A percentile compares a stretch with the other conserved stretches of the same genome.
phyloP scores from a whole-genome alignment of 2,113 vertebrate genomes.

The Spheniscus mendiculus region DNA sequence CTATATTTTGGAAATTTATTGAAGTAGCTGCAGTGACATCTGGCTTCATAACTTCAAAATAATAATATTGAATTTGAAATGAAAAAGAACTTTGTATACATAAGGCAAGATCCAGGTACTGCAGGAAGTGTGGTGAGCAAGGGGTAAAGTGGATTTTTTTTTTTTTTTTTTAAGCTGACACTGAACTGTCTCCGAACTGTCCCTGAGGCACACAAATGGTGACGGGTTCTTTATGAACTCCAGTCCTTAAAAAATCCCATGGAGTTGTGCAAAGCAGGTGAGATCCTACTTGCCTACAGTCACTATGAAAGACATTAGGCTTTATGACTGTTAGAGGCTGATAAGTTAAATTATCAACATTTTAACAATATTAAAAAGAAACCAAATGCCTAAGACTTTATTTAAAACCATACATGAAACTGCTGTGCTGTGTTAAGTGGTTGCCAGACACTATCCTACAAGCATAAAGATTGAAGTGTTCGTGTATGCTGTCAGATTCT shows the following conservation, averaged over 20 bases:
- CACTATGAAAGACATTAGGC: neutral
- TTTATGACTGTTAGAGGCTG: neutral
- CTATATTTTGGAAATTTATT: neutral
- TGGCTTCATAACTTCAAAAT: neutral
- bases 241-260: neutral
- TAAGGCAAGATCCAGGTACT: neutral
- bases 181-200: neutral
- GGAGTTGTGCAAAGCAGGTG: neutral
- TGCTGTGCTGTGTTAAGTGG: neutral
- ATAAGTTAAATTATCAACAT: neutral
- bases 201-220: neutral
- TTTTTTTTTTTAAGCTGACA: neutral
- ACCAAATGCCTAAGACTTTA: neutral
- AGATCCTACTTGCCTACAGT: neutral
- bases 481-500: neutral
- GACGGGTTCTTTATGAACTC: neutral
- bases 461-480: neutral
- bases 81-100: neutral
- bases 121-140: neutral
- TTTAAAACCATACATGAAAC: neutral
- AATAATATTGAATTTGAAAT: neutral
- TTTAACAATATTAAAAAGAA: neutral
- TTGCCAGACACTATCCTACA: neutral
- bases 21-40: neutral
- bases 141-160: neutral